A percentile compares a stretch with the other conserved stretches of the same genome.
phyloP scores from a whole-genome alignment of 2,888 invertebrate genomes.

The Spilosoma lubricipeda region DNA sequence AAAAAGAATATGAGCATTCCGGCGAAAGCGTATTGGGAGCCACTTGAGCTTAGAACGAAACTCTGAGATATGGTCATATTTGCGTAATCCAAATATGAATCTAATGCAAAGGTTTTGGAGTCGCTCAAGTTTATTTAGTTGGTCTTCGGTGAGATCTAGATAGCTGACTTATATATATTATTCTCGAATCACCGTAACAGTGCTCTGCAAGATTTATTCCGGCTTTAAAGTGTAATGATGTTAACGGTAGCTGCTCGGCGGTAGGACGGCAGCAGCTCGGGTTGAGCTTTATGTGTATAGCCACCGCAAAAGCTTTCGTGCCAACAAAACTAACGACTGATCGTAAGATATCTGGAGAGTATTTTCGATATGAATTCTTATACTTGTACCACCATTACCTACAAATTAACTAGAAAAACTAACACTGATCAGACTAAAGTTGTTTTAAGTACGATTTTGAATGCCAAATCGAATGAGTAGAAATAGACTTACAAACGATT shows the following conservation, averaged over 20 bases:
- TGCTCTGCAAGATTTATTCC: not conserved
- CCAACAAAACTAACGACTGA: slow-evolving; percentile 3
- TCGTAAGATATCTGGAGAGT: not conserved
- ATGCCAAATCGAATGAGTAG: too few relatives aligned
- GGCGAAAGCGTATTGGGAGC: too few relatives aligned
- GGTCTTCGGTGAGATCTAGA: too few relatives aligned
- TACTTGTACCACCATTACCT: not conserved
- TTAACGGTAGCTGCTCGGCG: not conserved
- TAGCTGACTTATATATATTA: slow-evolving; percentile 4
- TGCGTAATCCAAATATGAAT: too few relatives aligned
- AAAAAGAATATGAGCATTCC: too few relatives aligned
- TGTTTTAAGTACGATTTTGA: not conserved
- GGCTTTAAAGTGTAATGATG: slow-evolving; percentile 13
- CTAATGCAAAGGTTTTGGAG: too few relatives aligned
- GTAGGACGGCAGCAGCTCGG: not conserved
- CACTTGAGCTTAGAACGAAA: too few relatives aligned
- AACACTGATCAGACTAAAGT: not conserved
- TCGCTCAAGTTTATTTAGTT: too few relatives aligned
- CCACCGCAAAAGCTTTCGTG: slow-evolving; percentile 3
- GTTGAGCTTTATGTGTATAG: slow-evolving; percentile 2
- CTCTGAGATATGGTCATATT: too few relatives aligned
- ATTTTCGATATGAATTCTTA: not conserved
- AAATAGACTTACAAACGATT: not conserved
- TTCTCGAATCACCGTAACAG: slow-evolving; percentile 3
- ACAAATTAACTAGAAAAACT: not conserved